Evolutionary conservation across 2,797 vertebrate species (phyloP), one percentile per base, ranked within the genome.

Genomic region (Liasis olivaceus): DNA sequence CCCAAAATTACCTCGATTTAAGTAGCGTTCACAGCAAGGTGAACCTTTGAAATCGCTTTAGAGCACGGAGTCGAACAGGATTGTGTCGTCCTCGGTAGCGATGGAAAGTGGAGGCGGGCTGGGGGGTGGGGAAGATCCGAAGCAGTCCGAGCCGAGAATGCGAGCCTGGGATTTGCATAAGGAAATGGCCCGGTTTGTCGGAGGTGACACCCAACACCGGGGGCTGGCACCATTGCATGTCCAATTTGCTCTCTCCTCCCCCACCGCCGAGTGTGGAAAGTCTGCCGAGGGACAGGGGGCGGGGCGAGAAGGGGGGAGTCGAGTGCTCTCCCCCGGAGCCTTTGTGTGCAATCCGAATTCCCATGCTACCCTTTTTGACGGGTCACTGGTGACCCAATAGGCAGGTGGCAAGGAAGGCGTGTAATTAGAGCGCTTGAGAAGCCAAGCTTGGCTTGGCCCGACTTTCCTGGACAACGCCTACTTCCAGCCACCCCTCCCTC

Each of bases 351-450:
- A 96, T 97, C 97, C 97, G 98, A 98, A 99, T 99, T 99, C 99
- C 99, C 99, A 99, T 99, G 99, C 98, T 98, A 98, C 98, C 98
- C 98, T 99, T 98, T 99, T 99, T 99, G 98, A 99, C 99, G 99
- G 99, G 99, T 99, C 99, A 99, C 98, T 99, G 98, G 98, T 98
- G 98, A 98, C 98, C 99, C 98, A 99, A 98, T 98, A 98, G 99
- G 98, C 99, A 99, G 99, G 99, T 99, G 99, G 98, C 98, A 98
- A 98, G 98, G 99, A 98, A 98, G 99, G 98, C 98, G 98, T 98
- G 98, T 98, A 99, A 99, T 99, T 99, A 99, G 99, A 98, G 98
- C 97, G 97, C 97, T 97, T 97, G 96, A 97, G 96, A 94, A 95
- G 90, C 94, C 92, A 93, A 93, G 94, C 90, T 91, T 93, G 94